A percentile compares a stretch with the other conserved stretches of the same genome.
phyloP scores from a whole-genome alignment of 2,888 invertebrate species.

The Melieria crassipennis region DNA sequence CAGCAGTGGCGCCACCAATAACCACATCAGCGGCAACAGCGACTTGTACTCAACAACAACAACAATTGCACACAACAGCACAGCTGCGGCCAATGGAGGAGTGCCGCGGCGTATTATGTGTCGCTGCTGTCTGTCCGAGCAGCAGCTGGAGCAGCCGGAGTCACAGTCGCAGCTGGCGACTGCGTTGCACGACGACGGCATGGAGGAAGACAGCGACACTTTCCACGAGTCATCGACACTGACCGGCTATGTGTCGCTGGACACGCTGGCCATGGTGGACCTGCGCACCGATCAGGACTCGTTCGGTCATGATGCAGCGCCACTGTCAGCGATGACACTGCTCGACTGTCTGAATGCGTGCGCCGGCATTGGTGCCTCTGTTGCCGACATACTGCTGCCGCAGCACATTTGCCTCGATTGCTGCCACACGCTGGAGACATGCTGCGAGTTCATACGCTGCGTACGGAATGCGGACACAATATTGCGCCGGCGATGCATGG shows the following conservation, averaged over 20 bases:
- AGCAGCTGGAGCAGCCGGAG: slow-evolving; percentile 5
- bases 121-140: slow-evolving; percentile 35
- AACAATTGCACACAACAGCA: slow-evolving; percentile 12
- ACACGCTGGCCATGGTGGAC: slow-evolving; percentile 29
- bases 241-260: slow-evolving; percentile 33
- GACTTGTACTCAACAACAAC: slow-evolving; percentile 4
- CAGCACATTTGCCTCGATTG: slow-evolving; percentile 39
- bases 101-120: slow-evolving; percentile 23
- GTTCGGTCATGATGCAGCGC: neutral
- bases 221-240: neutral
- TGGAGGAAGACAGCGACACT: neutral
- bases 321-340: slow-evolving; percentile 25
- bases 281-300: slow-evolving; percentile 11
- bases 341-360: slow-evolving; percentile 38
- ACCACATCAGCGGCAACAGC: slow-evolving; percentile 20
- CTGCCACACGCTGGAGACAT: slow-evolving; percentile 36
- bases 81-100: neutral
- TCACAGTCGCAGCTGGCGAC: neutral
- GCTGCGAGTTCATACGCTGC: slow-evolving; percentile 39
- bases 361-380: slow-evolving; percentile 35
- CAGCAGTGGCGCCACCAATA: slow-evolving; percentile 1
- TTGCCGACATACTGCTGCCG: slow-evolving; percentile 31
- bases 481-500: slow-evolving; percentile 21
- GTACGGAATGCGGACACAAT: slow-evolving; percentile 39
- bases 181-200: slow-evolving; percentile 9